Base-by-base conservation (phyloP, 2,113 vertebrate genomes). In the Rhabdomys dilectus region DNA sequence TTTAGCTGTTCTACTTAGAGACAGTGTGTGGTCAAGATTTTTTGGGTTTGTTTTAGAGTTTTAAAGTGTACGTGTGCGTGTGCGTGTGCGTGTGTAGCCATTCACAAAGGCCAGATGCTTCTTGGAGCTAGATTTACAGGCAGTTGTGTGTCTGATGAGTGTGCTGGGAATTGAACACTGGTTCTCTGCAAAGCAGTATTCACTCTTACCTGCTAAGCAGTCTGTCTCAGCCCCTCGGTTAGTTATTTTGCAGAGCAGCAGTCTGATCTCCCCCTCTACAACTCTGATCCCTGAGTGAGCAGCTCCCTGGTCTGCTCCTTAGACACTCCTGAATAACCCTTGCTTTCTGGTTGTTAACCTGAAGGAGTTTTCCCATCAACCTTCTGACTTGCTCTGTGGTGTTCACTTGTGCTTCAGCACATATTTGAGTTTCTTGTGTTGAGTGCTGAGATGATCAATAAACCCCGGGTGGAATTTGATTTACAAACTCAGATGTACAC, bases 341-440 rank as follows among this genome's bases (percentile, higher is more conserved):
- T 89, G 66, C 84, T 93, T 92, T 95, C 72, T 87, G 48, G 34
- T 53, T 88, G 70, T 81, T 19, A 84, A 56, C n/a, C 87, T 75
- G 51, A 85, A 45, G 45, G 45, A 89, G 64, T 82, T n/a, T 93
- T 89, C 88, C 68, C 7, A 42, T 66, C 36, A 91, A 7, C 48
- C 36, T 36, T 12, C 82, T 77, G 39, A 73, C 58, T 66, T 73
- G n/a, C 53, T 88, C n/a, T 87, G 89, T 62, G 66, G 48, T 95
- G 64, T 29, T 86, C 56, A 34, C 6, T 90, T 86, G 88, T 89
- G 36, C 45, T 53, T 93, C 91, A 89, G 3, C 76, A 72, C n/a
- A 3, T 66, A 68, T 60, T 48, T 85, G 75, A 96, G 72, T 56
- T 39, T 45, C 62, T 88, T 84, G 24, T 93, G 73, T 82, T 34